These are phyloP conservation scores for Sanderia malayensis DNA, from an alignment of 30 jellyfish, hydroid and myxozoan species.

Conservation along the genomic window DNA sequence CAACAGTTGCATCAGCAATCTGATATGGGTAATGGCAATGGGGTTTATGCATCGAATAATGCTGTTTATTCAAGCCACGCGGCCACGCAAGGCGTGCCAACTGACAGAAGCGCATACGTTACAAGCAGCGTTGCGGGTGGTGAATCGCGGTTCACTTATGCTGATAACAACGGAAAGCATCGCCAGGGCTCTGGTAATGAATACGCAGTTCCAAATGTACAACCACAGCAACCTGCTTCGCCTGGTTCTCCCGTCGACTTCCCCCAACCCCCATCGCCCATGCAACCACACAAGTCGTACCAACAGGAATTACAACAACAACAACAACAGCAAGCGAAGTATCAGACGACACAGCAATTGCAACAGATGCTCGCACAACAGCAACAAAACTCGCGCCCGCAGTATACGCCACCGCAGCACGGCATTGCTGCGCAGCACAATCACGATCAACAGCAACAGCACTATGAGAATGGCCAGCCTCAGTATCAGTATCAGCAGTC, in stretches of 20 bases:
- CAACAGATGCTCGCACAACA: no score
- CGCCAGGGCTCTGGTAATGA: slow-evolving; percentile 38
- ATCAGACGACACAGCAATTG: no score
- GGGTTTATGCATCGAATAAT: not conserved
- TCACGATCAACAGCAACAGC: slow-evolving; percentile 42
- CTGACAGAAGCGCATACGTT: not conserved
- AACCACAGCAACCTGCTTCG: slow-evolving; percentile 15
- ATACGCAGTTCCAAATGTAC: slow-evolving; percentile 55
- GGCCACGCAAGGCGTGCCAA: not conserved
- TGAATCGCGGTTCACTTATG: not conserved
- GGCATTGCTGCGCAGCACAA: no score
- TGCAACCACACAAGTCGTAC: slow-evolving; percentile 14
- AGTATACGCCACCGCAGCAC: not conserved
- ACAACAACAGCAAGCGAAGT: slow-evolving; percentile 7
- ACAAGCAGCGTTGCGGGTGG: slow-evolving; percentile 31
- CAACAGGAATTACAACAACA: slow-evolving; percentile 8
- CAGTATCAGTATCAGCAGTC: slow-evolving; percentile 8
- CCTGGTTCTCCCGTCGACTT: slow-evolving; percentile 25
- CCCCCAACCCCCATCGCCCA: slow-evolving; percentile 58
- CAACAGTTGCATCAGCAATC: not conserved
- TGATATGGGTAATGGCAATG: not conserved
- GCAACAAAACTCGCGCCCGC: slow-evolving; percentile 26
- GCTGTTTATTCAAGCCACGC: not conserved
- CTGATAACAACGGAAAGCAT: not conserved
- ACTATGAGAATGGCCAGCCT: slow-evolving; percentile 7